A percentile compares a stretch with the other conserved stretches of the same genome.
phyloP scores from a whole-genome alignment of 2,113 vertebrate species.

The Xenopus borealis region DNA sequence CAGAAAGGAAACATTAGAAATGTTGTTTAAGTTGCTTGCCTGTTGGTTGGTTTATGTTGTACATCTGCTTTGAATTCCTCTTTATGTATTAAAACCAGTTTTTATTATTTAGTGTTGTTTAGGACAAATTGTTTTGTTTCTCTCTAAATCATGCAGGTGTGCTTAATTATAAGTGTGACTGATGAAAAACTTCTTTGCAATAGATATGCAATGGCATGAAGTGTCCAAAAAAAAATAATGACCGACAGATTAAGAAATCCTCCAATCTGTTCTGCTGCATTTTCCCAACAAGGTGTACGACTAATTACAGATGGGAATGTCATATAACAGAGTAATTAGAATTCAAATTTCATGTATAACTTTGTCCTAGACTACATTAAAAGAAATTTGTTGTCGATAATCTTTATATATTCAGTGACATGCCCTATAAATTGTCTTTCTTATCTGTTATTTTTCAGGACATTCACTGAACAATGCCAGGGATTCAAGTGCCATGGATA shows the following conservation, averaged over 20 bases:
- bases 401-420: not conserved
- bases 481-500: conserved; percentile 99
- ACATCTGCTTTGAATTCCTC: conserved; percentile 72
- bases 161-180: conserved; percentile 63
- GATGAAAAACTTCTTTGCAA: conserved; percentile 70
- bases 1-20: conserved; percentile 77
- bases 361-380: conserved; percentile 99
- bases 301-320: conserved; percentile 64
- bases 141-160: conserved; percentile 66
- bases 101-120: conserved; percentile 93
- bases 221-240: conserved; percentile 60
- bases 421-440: not conserved
- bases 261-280: conserved; percentile 29
- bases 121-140: conserved; percentile 85
- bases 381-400: conserved; percentile 53
- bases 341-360: conserved; percentile 63
- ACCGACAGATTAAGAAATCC: conserved; percentile 8
- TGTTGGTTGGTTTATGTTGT: conserved; percentile 85
- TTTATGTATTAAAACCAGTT: conserved; percentile 71
- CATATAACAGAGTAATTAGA: conserved; percentile 56
- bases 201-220: conserved; percentile 76
- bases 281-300: conserved; percentile 57
- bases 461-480: conserved; percentile 98
- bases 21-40: conserved; percentile 82
- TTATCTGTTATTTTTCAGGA: conserved; percentile 72